phyloP scores from a whole-genome alignment of 2,888 invertebrate species.

The Calliopum simillimum region DNA sequence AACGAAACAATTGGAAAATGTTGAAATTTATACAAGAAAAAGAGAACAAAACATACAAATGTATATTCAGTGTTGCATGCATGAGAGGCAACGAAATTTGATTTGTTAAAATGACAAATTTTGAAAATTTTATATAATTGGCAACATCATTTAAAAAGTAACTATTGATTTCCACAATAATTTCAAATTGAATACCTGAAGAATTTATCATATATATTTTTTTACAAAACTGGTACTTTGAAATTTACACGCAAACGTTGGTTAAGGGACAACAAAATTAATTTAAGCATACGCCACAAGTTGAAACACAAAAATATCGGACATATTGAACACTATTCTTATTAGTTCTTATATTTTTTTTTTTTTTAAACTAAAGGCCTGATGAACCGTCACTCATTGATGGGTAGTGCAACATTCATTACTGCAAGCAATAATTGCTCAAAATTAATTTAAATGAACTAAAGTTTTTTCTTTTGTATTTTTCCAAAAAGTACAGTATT shows the following conservation, averaged over 20 bases:
- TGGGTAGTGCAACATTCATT: slow-evolving; percentile 27
- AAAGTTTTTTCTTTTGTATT: neutral
- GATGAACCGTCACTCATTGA: neutral
- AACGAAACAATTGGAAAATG: slow-evolving; percentile 33
- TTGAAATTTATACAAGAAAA: slow-evolving; percentile 11
- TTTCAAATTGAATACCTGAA: too few relatives aligned
- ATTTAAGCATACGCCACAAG: slow-evolving; percentile 9
- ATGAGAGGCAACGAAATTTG: slow-evolving; percentile 3
- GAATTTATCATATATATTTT: slow-evolving; percentile 1
- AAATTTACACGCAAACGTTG: slow-evolving; percentile 25
- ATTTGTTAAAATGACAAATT: slow-evolving; percentile 31
- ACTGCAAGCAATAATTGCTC: neutral
- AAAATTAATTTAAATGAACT: neutral
- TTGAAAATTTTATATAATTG: slow-evolving; percentile 29
- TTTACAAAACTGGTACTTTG: slow-evolving; percentile 3
- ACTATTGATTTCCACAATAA: neutral
- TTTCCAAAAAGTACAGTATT: neutral
- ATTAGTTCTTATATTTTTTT: too few relatives aligned
- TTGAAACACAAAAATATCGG: neutral
- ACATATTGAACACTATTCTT: too few relatives aligned
- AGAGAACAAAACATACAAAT: slow-evolving; percentile 22
- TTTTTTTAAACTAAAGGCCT: neutral
- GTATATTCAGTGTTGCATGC: slow-evolving; percentile 33
- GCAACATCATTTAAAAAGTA: neutral
- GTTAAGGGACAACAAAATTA: slow-evolving; percentile 23